Conservation (phyloP, 2,113 vertebrate genomes). For the Lathamus discolor region DNA sequence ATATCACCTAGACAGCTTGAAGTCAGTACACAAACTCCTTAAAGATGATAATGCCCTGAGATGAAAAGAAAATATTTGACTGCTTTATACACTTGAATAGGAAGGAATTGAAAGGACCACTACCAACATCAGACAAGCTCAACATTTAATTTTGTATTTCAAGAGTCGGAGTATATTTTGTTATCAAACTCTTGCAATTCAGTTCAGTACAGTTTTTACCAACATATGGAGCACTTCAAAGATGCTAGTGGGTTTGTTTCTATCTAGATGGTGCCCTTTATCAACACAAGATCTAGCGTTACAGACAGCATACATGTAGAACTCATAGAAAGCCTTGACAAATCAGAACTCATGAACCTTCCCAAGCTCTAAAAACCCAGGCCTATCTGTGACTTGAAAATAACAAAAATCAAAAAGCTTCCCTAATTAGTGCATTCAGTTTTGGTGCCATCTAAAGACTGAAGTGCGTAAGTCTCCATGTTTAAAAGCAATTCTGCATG, state of each 20-base stretch:
- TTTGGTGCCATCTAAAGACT: conserved; percentile 66
- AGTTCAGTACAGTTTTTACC: neutral
- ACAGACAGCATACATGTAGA: neutral
- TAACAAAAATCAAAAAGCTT: neutral
- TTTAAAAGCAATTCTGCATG: conserved; percentile 19
- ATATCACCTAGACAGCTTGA: conserved; percentile 44
- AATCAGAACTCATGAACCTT: neutral
- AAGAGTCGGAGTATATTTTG: neutral
- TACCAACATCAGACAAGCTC: neutral
- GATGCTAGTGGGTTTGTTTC: neutral
- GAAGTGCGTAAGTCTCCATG: conserved; percentile 15
- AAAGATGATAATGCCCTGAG: conserved; percentile 23
- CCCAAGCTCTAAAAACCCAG: neutral
- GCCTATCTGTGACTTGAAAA: neutral
- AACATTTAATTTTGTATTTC: conserved; percentile 9
- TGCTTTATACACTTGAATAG: neutral
- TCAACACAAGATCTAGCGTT: neutral
- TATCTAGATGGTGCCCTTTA: neutral
- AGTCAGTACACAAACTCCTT: conserved; percentile 26
- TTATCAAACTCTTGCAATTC: neutral
- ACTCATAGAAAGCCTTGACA: neutral
- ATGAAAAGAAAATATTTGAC: conserved; percentile 43
- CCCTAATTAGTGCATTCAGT: conserved; percentile 53
- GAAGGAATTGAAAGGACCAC: neutral
- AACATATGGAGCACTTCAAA: neutral